These are phyloP conservation scores for Eristalis arbustorum DNA, from an alignment of 2,888 invertebrate species.

Conservation along the genomic window DNA sequence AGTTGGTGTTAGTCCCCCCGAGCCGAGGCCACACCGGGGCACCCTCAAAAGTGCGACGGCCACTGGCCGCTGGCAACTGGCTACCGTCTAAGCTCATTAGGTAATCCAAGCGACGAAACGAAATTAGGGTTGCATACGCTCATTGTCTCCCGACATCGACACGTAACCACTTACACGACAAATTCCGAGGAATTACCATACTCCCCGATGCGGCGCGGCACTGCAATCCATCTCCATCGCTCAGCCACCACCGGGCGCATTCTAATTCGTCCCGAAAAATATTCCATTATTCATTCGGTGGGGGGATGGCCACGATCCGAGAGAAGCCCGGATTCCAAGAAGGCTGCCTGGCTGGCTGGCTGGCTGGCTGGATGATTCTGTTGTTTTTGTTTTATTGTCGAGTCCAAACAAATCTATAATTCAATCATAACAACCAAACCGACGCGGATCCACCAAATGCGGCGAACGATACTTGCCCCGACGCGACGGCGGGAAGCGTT, in stretches of 20 bases:
- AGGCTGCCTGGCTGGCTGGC: too few species aligned
- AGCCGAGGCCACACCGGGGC: neutral
- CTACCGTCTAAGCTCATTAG: slow-evolving; percentile 56
- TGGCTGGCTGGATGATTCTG: too few species aligned
- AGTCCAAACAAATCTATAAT: slow-evolving; percentile 29
- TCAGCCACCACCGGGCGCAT: slow-evolving; percentile 27
- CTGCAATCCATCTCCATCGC: slow-evolving; percentile 19
- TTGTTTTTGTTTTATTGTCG: slow-evolving; percentile 23
- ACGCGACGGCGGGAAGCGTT: neutral
- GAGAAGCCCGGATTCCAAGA: slow-evolving; percentile 19
- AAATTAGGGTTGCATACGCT: slow-evolving; percentile 55
- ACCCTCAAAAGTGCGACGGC: slow-evolving; percentile 46
- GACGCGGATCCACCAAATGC: slow-evolving; percentile 3
- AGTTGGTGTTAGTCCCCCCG: neutral
- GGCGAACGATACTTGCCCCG: neutral
- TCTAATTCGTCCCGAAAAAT: slow-evolving; percentile 27
- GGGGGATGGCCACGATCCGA: neutral
- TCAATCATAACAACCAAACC: slow-evolving; percentile 39
- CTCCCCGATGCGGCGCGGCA: neutral
- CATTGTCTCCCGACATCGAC: slow-evolving; percentile 24
- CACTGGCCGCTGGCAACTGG: slow-evolving; percentile 1
- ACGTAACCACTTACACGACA: slow-evolving; percentile 37
- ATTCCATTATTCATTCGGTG: slow-evolving; percentile 35
- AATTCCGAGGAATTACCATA: slow-evolving; percentile 57
- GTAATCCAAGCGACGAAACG: slow-evolving; percentile 50